phyloP scores from a whole-genome alignment of 2,113 vertebrate species.

The Nibea coibor region DNA sequence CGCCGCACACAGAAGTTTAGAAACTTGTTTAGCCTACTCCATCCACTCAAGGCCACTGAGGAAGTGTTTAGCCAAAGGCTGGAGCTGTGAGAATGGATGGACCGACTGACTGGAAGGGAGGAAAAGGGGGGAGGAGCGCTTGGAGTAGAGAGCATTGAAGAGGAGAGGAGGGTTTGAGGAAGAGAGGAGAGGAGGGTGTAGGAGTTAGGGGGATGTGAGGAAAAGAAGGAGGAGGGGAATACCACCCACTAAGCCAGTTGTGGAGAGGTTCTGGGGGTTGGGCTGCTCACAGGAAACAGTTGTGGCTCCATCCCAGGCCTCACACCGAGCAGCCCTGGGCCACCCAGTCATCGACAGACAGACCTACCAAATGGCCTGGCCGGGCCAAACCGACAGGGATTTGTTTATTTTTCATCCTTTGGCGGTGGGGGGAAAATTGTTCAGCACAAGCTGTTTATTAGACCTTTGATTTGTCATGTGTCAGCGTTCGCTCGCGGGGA shows the following conservation, averaged over 20 bases:
- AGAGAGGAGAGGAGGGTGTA: slow-evolving; percentile 48
- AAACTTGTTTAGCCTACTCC: not conserved
- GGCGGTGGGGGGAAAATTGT: slow-evolving; percentile 74
- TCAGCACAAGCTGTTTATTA: slow-evolving; percentile 84
- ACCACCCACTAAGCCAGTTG: slow-evolving; percentile 85
- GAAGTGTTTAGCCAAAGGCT: slow-evolving; percentile 49
- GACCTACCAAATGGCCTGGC: slow-evolving; percentile 79
- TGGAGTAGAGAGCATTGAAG: slow-evolving; percentile 5
- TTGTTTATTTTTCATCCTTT: slow-evolving; percentile 87
- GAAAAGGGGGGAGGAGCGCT: slow-evolving; percentile 17
- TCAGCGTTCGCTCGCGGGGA: slow-evolving; percentile 74
- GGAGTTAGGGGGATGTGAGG: slow-evolving; percentile 62
- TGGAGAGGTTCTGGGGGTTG: slow-evolving; percentile 79
- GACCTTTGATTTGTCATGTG: slow-evolving; percentile 86
- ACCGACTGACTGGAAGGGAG: slow-evolving; percentile 38
- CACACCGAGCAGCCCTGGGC: slow-evolving; percentile 84
- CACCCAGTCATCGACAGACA: slow-evolving; percentile 84
- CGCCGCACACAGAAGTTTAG: not conserved
- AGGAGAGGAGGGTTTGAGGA: slow-evolving; percentile 32
- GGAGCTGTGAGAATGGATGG: slow-evolving; percentile 56
- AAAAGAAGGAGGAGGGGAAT: slow-evolving; percentile 68
- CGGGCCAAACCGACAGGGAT: slow-evolving; percentile 74
- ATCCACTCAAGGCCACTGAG: slow-evolving; percentile 27
- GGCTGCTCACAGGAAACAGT: slow-evolving; percentile 85
- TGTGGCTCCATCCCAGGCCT: slow-evolving; percentile 85